Base-by-base conservation (phyloP, 1,140 invertebrate genomes). In the Papilio xuthus region DNA sequence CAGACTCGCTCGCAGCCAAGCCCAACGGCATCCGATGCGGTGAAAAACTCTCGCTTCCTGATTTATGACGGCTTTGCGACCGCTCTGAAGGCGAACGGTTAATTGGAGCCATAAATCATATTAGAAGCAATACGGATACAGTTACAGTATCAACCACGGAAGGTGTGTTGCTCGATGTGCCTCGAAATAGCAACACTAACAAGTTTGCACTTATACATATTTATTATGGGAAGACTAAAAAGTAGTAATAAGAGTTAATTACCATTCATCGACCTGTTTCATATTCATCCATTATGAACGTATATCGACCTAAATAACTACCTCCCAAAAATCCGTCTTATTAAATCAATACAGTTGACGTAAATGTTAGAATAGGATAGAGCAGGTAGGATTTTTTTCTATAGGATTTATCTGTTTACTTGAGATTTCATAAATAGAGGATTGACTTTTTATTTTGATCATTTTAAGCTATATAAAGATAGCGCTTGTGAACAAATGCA, bases 1-100 rank as follows among this genome's bases (percentile, higher is more conserved):
- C 85, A 6, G 18, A 13, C 41, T 8, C 6, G 69, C 69, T 42
- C 15, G 41, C 18, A 84, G 84, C 82, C 85, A 82, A 84, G 84
- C 79, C 83, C 83, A 78, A 79, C 78, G 53, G 78, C 78, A 12
- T 32, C 56, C 37, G 69, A 71, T 37, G 42, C 69, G 69, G 18
- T 20, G 69, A 71, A 71, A 71, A 71, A 71, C 69, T 41, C 37
- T 32, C 32, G 37, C 32, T 20, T 42, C 32, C 37, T 44, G 69
- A 71, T 71, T 71, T 71, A 71, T 71, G 69, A 44, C 32, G 18
- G 18, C 37, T n/a, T 37, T 44, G 37, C 15, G 32, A 41, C 69
- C 15, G 69, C 37, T 44, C n/a, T 71, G 12, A 41, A 42, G 69
- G 69, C 41, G 37, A 71, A 0, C 69, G 13, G 26, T 41, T 69